Percentiles rank a stretch among this genome's conserved stretches.
These are phyloP conservation scores for Atrina japonica DNA, from an alignment of 2,888 invertebrate genomes.

Conservation along the genomic window DNA sequence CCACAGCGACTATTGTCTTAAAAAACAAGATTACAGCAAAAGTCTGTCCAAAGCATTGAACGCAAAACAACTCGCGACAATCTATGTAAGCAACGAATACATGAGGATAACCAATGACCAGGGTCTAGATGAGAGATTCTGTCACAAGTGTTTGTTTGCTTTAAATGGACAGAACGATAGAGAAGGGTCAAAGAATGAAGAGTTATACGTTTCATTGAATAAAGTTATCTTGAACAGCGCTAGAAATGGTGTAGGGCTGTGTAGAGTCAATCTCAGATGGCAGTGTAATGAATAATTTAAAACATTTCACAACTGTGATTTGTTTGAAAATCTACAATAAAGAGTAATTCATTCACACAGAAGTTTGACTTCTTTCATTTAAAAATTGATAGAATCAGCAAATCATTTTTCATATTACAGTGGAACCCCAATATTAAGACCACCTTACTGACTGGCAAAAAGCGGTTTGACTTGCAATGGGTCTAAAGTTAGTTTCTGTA, in stretches of 20 bases:
- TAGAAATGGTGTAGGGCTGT: constrained; percentile 39
- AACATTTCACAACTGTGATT: too few species aligned
- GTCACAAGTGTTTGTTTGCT: constrained; percentile 44
- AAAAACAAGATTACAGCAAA: neutral
- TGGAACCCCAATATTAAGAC: too few species aligned
- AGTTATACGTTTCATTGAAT: constrained; percentile 40
- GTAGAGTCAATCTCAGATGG: constrained; percentile 43
- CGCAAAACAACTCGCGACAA: constrained; percentile 29
- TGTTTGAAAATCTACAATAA: too few species aligned
- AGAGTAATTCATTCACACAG: too few species aligned
- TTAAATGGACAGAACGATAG: constrained; percentile 47
- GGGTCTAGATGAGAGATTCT: constrained; percentile 37
- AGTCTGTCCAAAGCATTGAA: neutral
- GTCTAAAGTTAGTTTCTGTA: too few species aligned
- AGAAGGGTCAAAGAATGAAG: constrained; percentile 7
- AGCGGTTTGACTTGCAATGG: too few species aligned
- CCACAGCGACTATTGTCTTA: constrained; percentile 42
- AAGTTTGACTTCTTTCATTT: too few species aligned
- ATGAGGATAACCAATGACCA: constrained; percentile 42
- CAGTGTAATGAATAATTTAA: too few species aligned
- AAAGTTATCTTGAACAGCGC: constrained; percentile 24
- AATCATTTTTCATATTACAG: too few species aligned
- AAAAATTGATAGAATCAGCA: too few species aligned
- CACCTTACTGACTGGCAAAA: too few species aligned
- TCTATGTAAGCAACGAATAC: constrained; percentile 47